These are phyloP conservation scores for Dasypogon diadema DNA, from an alignment of 2,888 invertebrate genomes.

Conservation along the genomic window DNA sequence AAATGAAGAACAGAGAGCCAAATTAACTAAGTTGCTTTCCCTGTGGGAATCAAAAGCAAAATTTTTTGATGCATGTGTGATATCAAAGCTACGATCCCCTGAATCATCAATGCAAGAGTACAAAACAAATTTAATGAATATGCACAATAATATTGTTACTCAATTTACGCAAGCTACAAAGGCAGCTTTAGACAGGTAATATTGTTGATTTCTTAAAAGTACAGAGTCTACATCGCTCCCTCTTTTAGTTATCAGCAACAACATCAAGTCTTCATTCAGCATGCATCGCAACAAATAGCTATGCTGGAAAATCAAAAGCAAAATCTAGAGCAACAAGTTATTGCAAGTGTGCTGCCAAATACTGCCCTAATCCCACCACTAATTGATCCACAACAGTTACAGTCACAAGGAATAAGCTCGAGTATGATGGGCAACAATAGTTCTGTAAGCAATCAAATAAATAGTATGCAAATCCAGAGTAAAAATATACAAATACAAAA, in stretches of 20 bases:
- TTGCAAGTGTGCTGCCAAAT: conserved; percentile 61
- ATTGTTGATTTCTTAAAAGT: conserved; percentile 34
- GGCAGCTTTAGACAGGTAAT: conserved; percentile 81
- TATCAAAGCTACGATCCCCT: conserved; percentile 89
- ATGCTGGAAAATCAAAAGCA: conserved; percentile 85
- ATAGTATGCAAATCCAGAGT: conserved; percentile 52
- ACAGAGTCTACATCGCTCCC: not conserved
- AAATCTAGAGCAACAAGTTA: conserved; percentile 69
- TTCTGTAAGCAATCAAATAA: conserved; percentile 51
- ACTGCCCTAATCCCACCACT: conserved; percentile 60
- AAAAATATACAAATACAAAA: conserved; percentile 47
- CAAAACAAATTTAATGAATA: conserved; percentile 85
- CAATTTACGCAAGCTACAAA: conserved; percentile 85
- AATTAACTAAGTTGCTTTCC: conserved; percentile 91
- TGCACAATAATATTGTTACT: conserved; percentile 82
- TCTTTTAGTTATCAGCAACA: conserved; percentile 85
- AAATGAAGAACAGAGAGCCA: conserved; percentile 88
- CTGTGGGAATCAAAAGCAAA: conserved; percentile 97
- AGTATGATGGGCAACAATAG: conserved; percentile 1
- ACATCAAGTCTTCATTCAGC: conserved; percentile 94
- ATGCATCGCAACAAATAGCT: conserved; percentile 90
- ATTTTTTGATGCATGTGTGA: conserved; percentile 85
- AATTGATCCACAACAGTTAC: conserved; percentile 60
- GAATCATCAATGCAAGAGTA: conserved; percentile 89
- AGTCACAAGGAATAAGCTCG: conserved; percentile 53